A percentile compares a stretch with the other conserved stretches of the same genome.
Evolutionary conservation across 1,140 invertebrate genomes (phyloP).

Genomic region (Pseudomyrmex dendroicus): DNA sequence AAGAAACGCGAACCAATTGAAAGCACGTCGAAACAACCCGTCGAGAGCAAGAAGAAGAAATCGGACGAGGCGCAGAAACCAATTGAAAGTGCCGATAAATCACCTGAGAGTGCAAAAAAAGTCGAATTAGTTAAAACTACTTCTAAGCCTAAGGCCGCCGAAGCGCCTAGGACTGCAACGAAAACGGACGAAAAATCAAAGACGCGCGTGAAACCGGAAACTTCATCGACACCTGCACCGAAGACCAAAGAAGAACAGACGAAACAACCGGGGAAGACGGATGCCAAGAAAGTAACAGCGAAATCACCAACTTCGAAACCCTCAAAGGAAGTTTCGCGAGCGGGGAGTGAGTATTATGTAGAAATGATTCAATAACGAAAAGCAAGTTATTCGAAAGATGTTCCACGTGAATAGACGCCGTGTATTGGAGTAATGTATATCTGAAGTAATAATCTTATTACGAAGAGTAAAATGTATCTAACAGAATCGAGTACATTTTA

Average conservation of each 20-base stretch:
- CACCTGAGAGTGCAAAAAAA: conserved; percentile 25
- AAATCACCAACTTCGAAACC: conserved; percentile 32
- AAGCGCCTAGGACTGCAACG: conserved; percentile 19
- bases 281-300: conserved; percentile 56
- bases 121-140: conserved; percentile 36
- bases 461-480: conserved; percentile 7
- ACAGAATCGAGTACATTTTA: conserved; percentile 2
- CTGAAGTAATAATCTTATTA: conserved; percentile 34
- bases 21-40: conserved; percentile 30
- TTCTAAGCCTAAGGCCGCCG: conserved; percentile 33
- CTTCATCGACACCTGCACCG: conserved; percentile 59
- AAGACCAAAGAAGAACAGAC: conserved; percentile 58
- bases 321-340: conserved; percentile 49
- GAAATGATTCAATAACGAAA: conserved; percentile 7
- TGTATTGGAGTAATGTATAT: neutral
- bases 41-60: neutral
- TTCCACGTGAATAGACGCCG: conserved; percentile 7
- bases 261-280: conserved; percentile 55
- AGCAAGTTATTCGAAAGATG: conserved; percentile 26
- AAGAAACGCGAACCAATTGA: conserved; percentile 57
- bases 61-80: conserved; percentile 24
- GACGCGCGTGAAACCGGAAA: conserved; percentile 64
- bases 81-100: conserved; percentile 24
- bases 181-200: conserved; percentile 51
- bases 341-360: conserved; percentile 67